These are phyloP conservation scores for Onychomys torridus DNA, from an alignment of 2,797 vertebrate species.

Conservation along the genomic window DNA sequence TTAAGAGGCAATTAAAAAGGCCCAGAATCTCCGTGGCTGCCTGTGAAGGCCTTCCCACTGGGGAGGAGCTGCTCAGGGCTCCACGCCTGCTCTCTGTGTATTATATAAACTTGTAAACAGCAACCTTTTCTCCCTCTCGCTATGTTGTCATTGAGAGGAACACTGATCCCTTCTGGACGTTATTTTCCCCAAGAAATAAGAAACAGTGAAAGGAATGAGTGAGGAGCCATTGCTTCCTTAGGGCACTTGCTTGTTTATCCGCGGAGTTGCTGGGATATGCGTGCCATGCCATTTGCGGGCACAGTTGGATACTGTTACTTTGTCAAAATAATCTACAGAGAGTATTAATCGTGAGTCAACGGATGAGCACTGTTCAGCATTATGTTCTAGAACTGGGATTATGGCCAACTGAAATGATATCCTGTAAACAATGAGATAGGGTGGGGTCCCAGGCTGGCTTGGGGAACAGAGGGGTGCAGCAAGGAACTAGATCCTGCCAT, in stretches of 20 bases:
- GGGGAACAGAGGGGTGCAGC: background rate
- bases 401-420: background rate
- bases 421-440: constrained; percentile 42
- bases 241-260: constrained; percentile 36
- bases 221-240: background rate
- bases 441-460: background rate
- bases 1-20: constrained; percentile 84
- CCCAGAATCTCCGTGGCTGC: constrained; percentile 42
- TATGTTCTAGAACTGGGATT: constrained; percentile 55
- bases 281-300: constrained; percentile 49
- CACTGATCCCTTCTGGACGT: constrained; percentile 56
- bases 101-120: constrained; percentile 65
- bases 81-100: constrained; percentile 59
- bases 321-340: constrained; percentile 74
- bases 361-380: constrained; percentile 53
- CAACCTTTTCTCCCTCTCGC: background rate
- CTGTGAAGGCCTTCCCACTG: constrained; percentile 70
- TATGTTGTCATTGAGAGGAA: constrained; percentile 51
- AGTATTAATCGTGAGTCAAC: constrained; percentile 65
- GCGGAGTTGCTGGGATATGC: constrained; percentile 7
- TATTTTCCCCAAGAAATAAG: constrained; percentile 67
- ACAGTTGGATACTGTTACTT: constrained; percentile 56
- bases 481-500: background rate
- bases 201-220: constrained; percentile 1
- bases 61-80: constrained; percentile 58